Percentiles rank a stretch among this genome's conserved stretches.
These are phyloP conservation scores for Drosophila eugracilis DNA, from an alignment of 1,140 invertebrate species.

Conservation along the genomic window DNA sequence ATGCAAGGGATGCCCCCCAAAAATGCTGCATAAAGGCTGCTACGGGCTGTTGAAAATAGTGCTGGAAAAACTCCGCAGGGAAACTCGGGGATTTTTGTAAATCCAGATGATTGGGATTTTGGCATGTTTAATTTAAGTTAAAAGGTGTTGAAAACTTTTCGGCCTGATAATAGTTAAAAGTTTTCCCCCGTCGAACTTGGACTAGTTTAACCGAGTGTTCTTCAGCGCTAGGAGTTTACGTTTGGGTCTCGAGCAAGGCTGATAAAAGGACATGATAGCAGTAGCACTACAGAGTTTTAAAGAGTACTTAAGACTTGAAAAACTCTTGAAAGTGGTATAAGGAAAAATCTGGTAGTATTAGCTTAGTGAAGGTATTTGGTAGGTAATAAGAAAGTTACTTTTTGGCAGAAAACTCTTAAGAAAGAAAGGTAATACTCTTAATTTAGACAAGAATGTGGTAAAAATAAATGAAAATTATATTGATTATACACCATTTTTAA, in stretches of 20 bases:
- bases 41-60: not conserved
- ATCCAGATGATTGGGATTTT: slow-evolving; percentile 65
- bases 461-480: too few relatives aligned
- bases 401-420: too few relatives aligned
- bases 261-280: slow-evolving; percentile 37
- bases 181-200: slow-evolving; percentile 24
- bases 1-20: slow-evolving; percentile 51
- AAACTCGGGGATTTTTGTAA: slow-evolving; percentile 37
- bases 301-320: slow-evolving; percentile 11
- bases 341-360: not conserved
- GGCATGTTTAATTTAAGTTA: slow-evolving; percentile 67
- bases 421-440: too few relatives aligned
- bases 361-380: not conserved
- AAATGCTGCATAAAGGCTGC: slow-evolving; percentile 11
- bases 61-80: not conserved
- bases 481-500: too few relatives aligned
- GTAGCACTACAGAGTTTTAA: slow-evolving; percentile 17
- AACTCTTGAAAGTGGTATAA: not conserved
- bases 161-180: slow-evolving; percentile 54
- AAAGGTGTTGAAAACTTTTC: slow-evolving; percentile 67
- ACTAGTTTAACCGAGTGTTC: slow-evolving; percentile 23
- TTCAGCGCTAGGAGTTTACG: slow-evolving; percentile 13
- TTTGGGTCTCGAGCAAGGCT: not conserved
- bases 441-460: too few relatives aligned
- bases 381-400: not conserved